Evolutionary conservation across 1,140 invertebrate species (phyloP).

Genomic region (Liolophura sinensis): DNA sequence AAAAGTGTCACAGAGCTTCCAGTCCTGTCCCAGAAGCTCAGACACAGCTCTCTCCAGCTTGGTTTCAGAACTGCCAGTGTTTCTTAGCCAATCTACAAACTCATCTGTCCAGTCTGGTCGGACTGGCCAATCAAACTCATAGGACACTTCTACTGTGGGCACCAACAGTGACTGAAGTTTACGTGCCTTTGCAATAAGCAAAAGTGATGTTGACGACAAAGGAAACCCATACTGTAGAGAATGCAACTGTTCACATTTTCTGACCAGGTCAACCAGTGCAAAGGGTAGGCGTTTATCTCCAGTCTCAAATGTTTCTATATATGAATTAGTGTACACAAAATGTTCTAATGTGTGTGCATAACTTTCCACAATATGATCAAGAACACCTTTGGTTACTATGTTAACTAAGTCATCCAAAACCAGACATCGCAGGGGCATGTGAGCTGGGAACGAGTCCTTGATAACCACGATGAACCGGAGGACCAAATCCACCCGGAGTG

Average conservation of each 20-base stretch:
- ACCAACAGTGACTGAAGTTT: slow-evolving; percentile 25
- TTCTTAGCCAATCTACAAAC: slow-evolving; percentile 20
- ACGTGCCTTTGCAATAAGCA: slow-evolving; percentile 24
- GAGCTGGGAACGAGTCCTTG: slow-evolving; percentile 27
- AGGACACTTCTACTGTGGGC: slow-evolving; percentile 29
- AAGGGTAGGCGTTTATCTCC: slow-evolving; percentile 27
- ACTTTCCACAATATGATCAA: slow-evolving; percentile 25
- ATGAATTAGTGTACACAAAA: slow-evolving; percentile 34
- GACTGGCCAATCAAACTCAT: slow-evolving; percentile 28
- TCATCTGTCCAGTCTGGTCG: slow-evolving; percentile 15
- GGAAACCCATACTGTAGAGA: slow-evolving; percentile 32
- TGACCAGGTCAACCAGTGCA: slow-evolving; percentile 24
- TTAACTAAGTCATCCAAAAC: slow-evolving; percentile 33
- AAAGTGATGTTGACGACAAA: slow-evolving; percentile 27
- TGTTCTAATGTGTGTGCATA: slow-evolving; percentile 22
- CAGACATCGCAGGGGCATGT: slow-evolving; percentile 27
- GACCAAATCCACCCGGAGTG: slow-evolving; percentile 26
- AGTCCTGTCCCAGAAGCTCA: slow-evolving; percentile 21
- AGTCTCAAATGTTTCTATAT: slow-evolving; percentile 30
- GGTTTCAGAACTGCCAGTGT: slow-evolving; percentile 16
- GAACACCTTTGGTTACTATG: slow-evolving; percentile 33
- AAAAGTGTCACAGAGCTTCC: slow-evolving; percentile 16
- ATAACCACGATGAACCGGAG: slow-evolving; percentile 30
- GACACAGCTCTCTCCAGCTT: slow-evolving; percentile 26
- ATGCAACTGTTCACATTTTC: slow-evolving; percentile 20